Evolutionary conservation across 2,797 vertebrate genomes (phyloP).

Genomic region (Semotilus atromaculatus): DNA sequence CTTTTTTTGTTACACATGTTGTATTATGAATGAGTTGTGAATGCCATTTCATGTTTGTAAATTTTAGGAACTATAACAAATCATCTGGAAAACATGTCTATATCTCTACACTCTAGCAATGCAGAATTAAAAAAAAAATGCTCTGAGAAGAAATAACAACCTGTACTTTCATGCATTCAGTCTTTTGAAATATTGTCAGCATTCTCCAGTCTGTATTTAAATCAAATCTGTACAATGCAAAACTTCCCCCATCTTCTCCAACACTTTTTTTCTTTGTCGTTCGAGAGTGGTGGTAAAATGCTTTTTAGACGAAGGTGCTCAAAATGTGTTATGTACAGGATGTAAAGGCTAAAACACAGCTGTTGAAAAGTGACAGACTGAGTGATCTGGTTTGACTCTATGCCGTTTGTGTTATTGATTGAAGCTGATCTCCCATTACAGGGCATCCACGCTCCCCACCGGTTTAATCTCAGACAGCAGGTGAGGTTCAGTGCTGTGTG

Average conservation of each 20-base stretch:
- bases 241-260: background rate
- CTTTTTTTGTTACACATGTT: background rate
- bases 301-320: background rate
- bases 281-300: conserved; percentile 5
- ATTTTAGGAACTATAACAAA: background rate
- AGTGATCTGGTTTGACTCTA: conserved; percentile 11
- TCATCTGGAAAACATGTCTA: background rate
- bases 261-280: background rate
- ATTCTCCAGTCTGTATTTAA: background rate
- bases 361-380: background rate
- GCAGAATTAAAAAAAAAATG: background rate
- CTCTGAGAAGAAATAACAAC: background rate
- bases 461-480: conserved; percentile 83
- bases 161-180: background rate
- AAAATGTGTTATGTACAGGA: background rate
- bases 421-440: conserved; percentile 67
- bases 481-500: conserved; percentile 66
- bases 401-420: conserved; percentile 52
- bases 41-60: background rate
- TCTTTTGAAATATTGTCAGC: background rate
- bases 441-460: conserved; percentile 76
- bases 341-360: background rate
- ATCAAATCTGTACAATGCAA: background rate
- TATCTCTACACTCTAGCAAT: background rate
- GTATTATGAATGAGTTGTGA: background rate